Evolutionary conservation across 2,888 invertebrate species (phyloP).

Genomic region (Tromatobia lineatoria): DNA sequence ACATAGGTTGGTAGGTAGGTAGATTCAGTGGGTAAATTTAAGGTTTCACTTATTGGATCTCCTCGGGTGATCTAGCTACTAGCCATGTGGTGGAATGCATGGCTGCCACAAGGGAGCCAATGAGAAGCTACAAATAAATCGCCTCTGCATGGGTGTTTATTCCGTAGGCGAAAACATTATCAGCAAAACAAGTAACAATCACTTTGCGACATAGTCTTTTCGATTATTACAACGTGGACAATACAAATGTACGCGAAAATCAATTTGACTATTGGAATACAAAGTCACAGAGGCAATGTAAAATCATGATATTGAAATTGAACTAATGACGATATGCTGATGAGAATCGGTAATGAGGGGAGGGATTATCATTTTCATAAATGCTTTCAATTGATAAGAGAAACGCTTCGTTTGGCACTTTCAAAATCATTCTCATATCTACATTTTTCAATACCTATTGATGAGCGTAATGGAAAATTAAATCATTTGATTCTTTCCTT

Average conservation of each 20-base stretch:
- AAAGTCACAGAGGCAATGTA: neutral
- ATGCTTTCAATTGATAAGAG: neutral
- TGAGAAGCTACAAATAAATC: constrained; percentile 25
- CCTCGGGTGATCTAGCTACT: constrained; percentile 50
- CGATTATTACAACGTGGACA: neutral
- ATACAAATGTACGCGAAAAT: neutral
- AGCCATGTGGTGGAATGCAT: constrained; percentile 36
- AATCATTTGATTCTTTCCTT: neutral
- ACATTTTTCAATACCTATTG: neutral
- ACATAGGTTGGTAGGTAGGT: constrained; percentile 62
- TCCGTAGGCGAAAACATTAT: neutral
- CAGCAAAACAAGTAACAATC: neutral
- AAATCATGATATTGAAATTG: neutral
- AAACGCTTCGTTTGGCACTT: neutral
- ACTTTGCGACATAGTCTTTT: neutral
- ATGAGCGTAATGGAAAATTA: neutral
- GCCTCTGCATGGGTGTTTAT: constrained; percentile 6
- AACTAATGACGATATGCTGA: neutral
- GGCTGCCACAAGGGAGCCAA: constrained; percentile 22
- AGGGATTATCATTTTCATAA: neutral
- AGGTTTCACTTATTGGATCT: constrained; percentile 81
- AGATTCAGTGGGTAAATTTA: constrained; percentile 75
- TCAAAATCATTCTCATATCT: neutral
- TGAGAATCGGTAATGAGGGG: neutral
- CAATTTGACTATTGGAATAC: neutral